These are phyloP conservation scores for Rhinoptilus africanus DNA, from an alignment of 2,113 vertebrate species.

Conservation along the genomic window DNA sequence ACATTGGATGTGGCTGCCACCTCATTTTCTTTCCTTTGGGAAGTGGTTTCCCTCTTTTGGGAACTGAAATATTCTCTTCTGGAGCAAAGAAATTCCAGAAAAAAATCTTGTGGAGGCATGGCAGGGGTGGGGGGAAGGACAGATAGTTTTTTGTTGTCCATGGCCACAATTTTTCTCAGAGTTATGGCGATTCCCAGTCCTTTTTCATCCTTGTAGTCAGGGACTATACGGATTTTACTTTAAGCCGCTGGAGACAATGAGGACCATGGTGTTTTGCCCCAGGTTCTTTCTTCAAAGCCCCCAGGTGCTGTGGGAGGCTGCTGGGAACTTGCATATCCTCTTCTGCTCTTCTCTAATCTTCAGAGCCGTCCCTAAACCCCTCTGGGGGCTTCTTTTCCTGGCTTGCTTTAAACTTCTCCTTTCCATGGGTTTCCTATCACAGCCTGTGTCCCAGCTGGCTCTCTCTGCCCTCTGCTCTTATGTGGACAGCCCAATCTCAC, in stretches of 20 bases:
- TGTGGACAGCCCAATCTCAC: not conserved
- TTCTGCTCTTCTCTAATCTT: not conserved
- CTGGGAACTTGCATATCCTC: not conserved
- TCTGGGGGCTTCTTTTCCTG: not conserved
- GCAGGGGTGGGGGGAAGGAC: accelerated
- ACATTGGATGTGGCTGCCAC: not conserved
- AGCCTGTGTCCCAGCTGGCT: not conserved
- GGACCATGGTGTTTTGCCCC: not conserved
- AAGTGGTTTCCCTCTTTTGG: not conserved
- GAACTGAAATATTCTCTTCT: not conserved
- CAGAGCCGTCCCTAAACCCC: not conserved
- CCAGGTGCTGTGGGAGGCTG: not conserved
- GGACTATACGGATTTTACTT: not conserved
- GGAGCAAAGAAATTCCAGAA: not conserved
- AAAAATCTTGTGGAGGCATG: not conserved
- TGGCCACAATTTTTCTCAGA: not conserved
- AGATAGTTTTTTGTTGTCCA: not conserved
- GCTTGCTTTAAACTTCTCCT: not conserved
- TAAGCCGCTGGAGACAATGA: not conserved
- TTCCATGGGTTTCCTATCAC: not conserved
- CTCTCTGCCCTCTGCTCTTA: not conserved
- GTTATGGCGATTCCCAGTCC: not conserved
- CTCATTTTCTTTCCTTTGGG: not conserved
- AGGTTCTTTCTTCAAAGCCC: not conserved
- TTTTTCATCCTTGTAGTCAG: not conserved